phyloP scores from a whole-genome alignment of 2,888 invertebrate genomes.

The Tinea trinotella region DNA sequence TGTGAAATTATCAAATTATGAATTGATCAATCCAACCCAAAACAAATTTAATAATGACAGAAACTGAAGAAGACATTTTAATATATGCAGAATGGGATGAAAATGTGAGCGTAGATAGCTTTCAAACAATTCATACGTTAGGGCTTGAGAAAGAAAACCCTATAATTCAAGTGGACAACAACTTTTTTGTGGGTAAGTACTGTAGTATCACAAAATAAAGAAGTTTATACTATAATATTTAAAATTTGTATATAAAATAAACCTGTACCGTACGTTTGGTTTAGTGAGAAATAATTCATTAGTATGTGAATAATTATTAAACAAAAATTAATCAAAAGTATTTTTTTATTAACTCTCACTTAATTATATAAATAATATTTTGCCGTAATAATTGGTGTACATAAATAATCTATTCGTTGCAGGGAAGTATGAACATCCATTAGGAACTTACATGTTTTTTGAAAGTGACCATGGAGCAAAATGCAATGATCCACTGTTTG shows the following conservation, averaged over 20 bases:
- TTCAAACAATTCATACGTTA: constrained; percentile 67
- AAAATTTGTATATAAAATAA: too few relatives aligned
- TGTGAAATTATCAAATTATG: too few relatives aligned
- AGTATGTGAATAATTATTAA: neutral
- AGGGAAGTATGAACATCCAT: constrained; percentile 78
- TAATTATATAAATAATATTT: too few relatives aligned
- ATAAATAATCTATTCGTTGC: constrained; percentile 39
- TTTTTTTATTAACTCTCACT: too few relatives aligned
- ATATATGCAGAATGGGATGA: constrained; percentile 75
- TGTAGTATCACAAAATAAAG: too few relatives aligned
- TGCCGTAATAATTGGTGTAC: too few relatives aligned
- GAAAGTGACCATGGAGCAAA: constrained; percentile 70
- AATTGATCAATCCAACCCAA: too few relatives aligned
- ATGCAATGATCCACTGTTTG: constrained; percentile 65
- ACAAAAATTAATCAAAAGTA: neutral
- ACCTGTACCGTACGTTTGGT: neutral
- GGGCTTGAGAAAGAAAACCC: constrained; percentile 76
- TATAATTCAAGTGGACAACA: constrained; percentile 78
- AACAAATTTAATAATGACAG: too few relatives aligned
- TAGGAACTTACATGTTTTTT: constrained; percentile 84
- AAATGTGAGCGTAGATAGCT: constrained; percentile 58
- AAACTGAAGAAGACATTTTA: constrained; percentile 72
- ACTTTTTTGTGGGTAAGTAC: constrained; percentile 74
- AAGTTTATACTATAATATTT: too few relatives aligned
- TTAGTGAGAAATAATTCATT: neutral